These are phyloP conservation scores for Drosophila nr. perissopoda DNA, from an alignment of 2,888 invertebrate species.

Conservation along the genomic window DNA sequence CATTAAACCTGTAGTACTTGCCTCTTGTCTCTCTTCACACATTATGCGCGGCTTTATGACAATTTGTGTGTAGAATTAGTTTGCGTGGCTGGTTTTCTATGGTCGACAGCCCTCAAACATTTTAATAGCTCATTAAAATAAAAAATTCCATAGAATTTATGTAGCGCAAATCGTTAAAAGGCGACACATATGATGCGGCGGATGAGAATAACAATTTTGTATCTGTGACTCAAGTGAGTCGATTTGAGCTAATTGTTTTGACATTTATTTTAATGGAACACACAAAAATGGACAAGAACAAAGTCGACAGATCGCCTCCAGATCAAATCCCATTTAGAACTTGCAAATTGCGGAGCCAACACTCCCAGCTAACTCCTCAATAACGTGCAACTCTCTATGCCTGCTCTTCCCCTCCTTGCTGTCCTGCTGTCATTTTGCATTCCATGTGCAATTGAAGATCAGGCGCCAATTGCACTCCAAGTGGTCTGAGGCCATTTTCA, in stretches of 20 bases:
- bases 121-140: conserved; percentile 70
- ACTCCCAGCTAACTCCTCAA: conserved; percentile 40
- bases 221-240: conserved; percentile 54
- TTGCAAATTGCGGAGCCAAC: conserved; percentile 48
- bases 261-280: conserved; percentile 36
- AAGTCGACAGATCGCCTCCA: conserved; percentile 26
- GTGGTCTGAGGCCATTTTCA: conserved; percentile 35
- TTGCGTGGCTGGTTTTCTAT: conserved; percentile 8
- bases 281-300: conserved; percentile 4
- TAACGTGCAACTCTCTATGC: conserved; percentile 28
- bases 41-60: conserved; percentile 24
- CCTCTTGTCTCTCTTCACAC: conserved; percentile 36
- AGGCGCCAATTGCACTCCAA: conserved; percentile 50
- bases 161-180: conserved; percentile 62
- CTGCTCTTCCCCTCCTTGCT: not conserved
- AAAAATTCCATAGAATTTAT: conserved; percentile 53
- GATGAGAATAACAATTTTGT: conserved; percentile 7
- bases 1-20: conserved; percentile 34
- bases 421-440: conserved; percentile 40
- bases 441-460: conserved; percentile 48
- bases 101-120: conserved; percentile 39
- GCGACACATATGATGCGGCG: conserved; percentile 57
- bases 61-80: conserved; percentile 39
- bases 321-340: conserved; percentile 42
- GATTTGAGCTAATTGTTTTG: conserved; percentile 68